Percentiles rank a stretch among this genome's conserved stretches.
Evolutionary conservation across 2,888 invertebrate species (phyloP).

Genomic region (Drosophila cognata): DNA sequence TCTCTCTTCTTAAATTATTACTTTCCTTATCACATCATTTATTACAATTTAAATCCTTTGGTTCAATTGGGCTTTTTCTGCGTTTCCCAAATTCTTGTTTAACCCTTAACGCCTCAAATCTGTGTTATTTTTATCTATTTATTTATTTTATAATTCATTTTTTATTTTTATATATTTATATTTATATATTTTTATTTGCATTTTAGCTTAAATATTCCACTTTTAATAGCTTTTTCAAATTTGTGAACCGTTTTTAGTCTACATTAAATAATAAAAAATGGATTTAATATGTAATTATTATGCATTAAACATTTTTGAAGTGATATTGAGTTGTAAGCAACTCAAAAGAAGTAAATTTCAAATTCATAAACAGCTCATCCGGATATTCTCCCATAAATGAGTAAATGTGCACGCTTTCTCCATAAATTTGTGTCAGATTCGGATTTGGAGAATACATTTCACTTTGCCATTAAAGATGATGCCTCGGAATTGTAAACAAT

Average conservation of each 20-base stretch:
- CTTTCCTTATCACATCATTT: background rate
- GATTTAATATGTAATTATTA: background rate
- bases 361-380: background rate
- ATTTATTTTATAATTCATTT: background rate
- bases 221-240: background rate
- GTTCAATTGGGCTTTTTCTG: background rate
- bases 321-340: background rate
- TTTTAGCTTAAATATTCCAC: background rate
- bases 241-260: background rate
- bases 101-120: background rate
- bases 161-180: background rate
- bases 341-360: background rate
- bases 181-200: background rate
- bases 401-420: background rate
- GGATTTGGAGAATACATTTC: slow-evolving; percentile 5
- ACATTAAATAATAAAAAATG: background rate
- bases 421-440: slow-evolving; percentile 13
- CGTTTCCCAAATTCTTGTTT: background rate
- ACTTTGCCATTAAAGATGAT: slow-evolving; percentile 13
- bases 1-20: background rate
- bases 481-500: slow-evolving; percentile 23
- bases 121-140: background rate
- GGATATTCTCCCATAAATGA: background rate
- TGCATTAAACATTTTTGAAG: background rate
- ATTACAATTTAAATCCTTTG: background rate